Base-by-base conservation (phyloP, 2,888 invertebrate species). In the Caradrina clavipalpis region DNA sequence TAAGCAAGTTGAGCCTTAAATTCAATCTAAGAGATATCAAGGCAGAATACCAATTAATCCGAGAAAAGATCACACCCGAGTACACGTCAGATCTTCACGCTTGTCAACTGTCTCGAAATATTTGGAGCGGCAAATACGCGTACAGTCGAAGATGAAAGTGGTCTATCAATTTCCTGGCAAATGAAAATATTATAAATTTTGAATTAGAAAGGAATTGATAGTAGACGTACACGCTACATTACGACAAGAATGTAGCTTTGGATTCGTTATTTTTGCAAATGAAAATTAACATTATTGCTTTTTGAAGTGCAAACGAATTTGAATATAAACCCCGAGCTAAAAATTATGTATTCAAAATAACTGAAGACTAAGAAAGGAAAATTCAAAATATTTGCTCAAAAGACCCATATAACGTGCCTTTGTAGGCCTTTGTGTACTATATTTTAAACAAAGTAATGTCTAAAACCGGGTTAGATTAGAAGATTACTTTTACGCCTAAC, bases 81-180 rank as follows among this genome's bases (percentile, higher is more conserved):
- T 86, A 87, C 80, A 79, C 71, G 80, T 85, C 84, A 80, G 76
- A 76, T 80, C 71, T 76, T 76, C 65, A 80, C 73, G 82, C 84
- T 83, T 83, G 87, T 85, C 84, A 83, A 81, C 70, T 73, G 83
- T 87, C 81, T 81, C 73, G 78, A 67, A 80, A 82, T 78, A 80
- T 69, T 75, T 61, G 71, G 73, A 69, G 78, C 72, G 74, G 71
- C 67, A 76, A 61, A 80, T 69, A 50, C 22, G 73, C 51, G 85
- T 80, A 73, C 54, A 8, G 42, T 73, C 21, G 31, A 13, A 0
- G 19, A 42, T 17, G 7, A 42, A 73, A 73, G 42, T 49, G 31
- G 10, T 49, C 2, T 42, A 31, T 10, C 15, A 39, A 17, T 45
- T 45, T 39, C 13, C 39, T 13, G 11, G 2, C 2, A 13, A 39